phyloP scores from a whole-genome alignment of 2,113 vertebrate species.

The Trematocara unimaculatum region DNA sequence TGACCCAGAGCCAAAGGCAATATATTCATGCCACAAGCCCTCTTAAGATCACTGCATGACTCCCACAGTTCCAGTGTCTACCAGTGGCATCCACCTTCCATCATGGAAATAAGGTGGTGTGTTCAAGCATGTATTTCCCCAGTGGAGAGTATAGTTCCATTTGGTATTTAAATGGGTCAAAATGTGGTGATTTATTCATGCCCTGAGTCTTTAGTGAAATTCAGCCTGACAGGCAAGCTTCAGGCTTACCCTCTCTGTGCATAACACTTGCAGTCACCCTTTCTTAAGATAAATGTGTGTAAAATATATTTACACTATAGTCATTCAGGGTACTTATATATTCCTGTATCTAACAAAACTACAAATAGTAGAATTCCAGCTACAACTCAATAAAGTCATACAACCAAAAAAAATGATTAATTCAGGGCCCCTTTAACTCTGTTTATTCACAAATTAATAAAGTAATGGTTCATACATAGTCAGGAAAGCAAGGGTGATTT shows the following conservation, averaged over 20 bases:
- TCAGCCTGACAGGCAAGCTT: slow-evolving; percentile 48
- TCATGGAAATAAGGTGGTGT: slow-evolving; percentile 49
- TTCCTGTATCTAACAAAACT: not conserved
- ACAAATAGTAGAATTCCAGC: not conserved
- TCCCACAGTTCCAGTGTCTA: not conserved
- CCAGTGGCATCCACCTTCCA: slow-evolving; percentile 1
- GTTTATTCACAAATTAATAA: not conserved
- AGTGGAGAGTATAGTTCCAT: slow-evolving; percentile 43
- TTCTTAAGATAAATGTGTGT: not conserved
- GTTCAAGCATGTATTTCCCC: slow-evolving; percentile 43
- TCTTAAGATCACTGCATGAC: not conserved
- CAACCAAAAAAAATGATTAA: not conserved
- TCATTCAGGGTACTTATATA: not conserved
- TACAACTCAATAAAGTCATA: not conserved
- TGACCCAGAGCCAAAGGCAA: slow-evolving; percentile 18
- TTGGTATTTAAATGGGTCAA: slow-evolving; percentile 74
- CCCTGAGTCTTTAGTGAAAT: slow-evolving; percentile 52
- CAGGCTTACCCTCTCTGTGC: not conserved
- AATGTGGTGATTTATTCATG: slow-evolving; percentile 73
- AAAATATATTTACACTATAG: not conserved
- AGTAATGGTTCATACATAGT: not conserved
- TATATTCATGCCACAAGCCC: not conserved
- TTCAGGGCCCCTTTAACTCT: not conserved
- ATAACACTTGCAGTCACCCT: not conserved
- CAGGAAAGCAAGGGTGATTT: not conserved